Evolutionary conservation across 2,113 vertebrate genomes (phyloP), one percentile per base, ranked within the genome.

Genomic region (Eretmochelys imbricata): DNA sequence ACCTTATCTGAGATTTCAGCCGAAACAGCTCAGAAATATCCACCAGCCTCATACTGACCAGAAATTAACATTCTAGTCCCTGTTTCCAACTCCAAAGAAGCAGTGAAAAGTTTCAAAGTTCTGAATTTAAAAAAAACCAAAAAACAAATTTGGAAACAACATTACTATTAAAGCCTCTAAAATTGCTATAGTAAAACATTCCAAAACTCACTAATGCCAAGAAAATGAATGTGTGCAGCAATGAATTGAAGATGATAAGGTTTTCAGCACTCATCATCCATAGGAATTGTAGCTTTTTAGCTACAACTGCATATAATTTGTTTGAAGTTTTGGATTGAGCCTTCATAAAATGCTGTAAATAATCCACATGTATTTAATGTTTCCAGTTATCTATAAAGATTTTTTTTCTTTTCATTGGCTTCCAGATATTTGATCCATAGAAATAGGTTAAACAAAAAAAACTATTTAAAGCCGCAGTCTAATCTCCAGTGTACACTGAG

Each of bases 221-320:
- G 55, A n/a, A 65, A 93, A 91, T 14, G 81, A 65, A 78, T 8
- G 42, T 78, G 75, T 48, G 46, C 38, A 78, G 75, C 42, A 78
- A 35, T 50, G 27, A 0, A 72, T 38, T 72, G 7, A 84, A 46
- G 3, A 16, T 1, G 0, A 12, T 1, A 0, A n/a, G 88, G 46
- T 4, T 50, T 72, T n/a, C 53, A 50, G 29, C 29, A 10, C 17
- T 84, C 75, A 62, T 42, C 25, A 11, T 35, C 27, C 59, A 91
- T 72, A 57, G 59, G 65, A 94, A 84, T 80, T 50, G 85, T 69
- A 91, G 35, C 54, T 93, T 89, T 80, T 48, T 53, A 88, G 11
- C 59, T 84, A n/a, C 27, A 42, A 38, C 5, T 13, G 35, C 83
- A 55, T 49, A 1, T 62, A 19, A 9, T 10, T 12, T 76, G 38